These are phyloP conservation scores for Sitta carolinensis DNA, from an alignment of 2,797 vertebrate species.

Conservation along the genomic window DNA sequence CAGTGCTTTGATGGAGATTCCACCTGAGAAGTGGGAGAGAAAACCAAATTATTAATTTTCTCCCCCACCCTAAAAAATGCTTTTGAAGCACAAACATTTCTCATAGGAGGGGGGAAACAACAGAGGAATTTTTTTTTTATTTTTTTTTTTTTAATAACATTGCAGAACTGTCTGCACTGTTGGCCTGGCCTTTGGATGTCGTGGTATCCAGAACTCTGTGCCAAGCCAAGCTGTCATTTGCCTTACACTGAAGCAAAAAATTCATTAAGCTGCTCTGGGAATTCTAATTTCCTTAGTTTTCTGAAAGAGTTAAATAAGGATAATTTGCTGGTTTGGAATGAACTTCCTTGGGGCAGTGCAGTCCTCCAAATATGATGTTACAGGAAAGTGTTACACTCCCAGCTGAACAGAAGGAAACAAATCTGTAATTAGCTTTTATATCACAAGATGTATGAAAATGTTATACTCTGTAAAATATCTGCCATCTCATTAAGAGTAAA, in stretches of 20 bases:
- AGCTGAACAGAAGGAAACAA: conserved; percentile 39
- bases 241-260: neutral
- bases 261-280: neutral
- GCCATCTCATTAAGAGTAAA: conserved; percentile 51
- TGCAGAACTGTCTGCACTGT: neutral
- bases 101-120: neutral
- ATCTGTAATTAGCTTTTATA: conserved; percentile 42
- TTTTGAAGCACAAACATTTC: neutral
- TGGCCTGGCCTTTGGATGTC: neutral
- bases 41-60: neutral
- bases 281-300: neutral
- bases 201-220: neutral
- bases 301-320: conserved; percentile 6
- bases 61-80: neutral
- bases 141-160: neutral
- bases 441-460: conserved; percentile 17
- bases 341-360: neutral
- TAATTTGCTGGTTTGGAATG: neutral
- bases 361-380: neutral
- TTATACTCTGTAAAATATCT: conserved; percentile 12
- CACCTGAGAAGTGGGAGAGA: neutral
- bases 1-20: neutral
- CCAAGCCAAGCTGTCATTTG: neutral
- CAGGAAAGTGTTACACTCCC: neutral
- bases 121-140: neutral